Percentiles rank a stretch among this genome's conserved stretches.
These are phyloP conservation scores for Thalassarche chlororhynchos DNA, from an alignment of 2,113 vertebrate species.

Conservation along the genomic window DNA sequence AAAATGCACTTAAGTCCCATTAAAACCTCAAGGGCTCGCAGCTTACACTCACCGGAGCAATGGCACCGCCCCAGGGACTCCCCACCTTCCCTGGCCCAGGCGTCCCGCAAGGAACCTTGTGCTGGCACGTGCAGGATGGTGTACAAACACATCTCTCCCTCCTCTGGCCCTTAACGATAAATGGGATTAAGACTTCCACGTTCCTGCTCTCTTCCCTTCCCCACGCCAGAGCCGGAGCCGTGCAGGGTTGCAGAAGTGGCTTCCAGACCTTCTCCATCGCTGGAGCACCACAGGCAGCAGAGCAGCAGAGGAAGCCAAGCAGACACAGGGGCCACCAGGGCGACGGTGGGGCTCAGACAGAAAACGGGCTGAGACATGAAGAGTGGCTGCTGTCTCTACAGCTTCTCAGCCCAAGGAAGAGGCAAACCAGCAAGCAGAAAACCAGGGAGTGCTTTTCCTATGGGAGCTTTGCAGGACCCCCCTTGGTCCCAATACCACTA, in stretches of 20 bases:
- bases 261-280: neutral
- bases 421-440: neutral
- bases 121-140: neutral
- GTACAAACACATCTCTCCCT: neutral
- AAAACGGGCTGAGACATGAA: neutral
- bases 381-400: neutral
- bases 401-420: neutral
- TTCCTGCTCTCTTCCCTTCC: neutral
- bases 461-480: neutral
- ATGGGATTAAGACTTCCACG: neutral
- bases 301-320: neutral
- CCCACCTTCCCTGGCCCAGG: neutral
- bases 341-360: neutral
- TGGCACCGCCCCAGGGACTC: neutral
- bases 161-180: neutral
- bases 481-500: neutral
- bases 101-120: neutral
- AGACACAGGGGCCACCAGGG: neutral
- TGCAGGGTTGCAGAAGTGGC: neutral
- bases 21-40: neutral
- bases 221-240: rapidly evolving
- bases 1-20: neutral
- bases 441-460: neutral
- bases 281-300: neutral
- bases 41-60: neutral